Conservation (phyloP, 2,113 vertebrate genomes). For the Pelecanus crispus region DNA sequence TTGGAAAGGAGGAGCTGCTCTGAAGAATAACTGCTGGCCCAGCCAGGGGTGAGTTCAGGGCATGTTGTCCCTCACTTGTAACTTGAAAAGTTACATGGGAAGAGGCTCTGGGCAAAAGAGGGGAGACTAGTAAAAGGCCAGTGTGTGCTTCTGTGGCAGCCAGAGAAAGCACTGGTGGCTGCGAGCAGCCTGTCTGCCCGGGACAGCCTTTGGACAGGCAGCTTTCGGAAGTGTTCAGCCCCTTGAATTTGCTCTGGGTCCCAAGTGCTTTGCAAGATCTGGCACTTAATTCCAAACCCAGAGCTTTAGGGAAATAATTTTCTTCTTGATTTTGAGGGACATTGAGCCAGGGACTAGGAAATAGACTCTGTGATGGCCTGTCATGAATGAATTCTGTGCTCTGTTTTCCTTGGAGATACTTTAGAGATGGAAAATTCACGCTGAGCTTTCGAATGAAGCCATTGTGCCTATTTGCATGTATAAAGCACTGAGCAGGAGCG, state of each 20-base stretch:
- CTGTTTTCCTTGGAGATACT: neutral
- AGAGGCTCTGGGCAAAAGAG: neutral
- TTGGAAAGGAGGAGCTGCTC: neutral
- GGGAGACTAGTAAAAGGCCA: neutral
- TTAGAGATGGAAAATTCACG: neutral
- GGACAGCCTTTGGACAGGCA: neutral
- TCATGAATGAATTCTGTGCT: neutral
- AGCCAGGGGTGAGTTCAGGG: neutral
- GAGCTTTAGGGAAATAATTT: neutral
- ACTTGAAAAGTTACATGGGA: neutral
- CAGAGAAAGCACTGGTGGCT: neutral
- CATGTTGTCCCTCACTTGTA: neutral
- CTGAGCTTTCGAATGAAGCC: neutral
- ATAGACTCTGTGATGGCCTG: neutral
- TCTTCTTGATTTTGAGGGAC: neutral
- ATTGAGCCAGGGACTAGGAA: accelerated
- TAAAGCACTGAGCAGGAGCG: neutral
- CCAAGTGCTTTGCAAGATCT: neutral
- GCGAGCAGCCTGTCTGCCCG: accelerated
- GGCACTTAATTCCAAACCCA: neutral
- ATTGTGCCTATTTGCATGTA: neutral
- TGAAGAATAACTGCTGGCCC: neutral
- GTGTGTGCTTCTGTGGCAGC: neutral
- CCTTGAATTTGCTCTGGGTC: neutral
- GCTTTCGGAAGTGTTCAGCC: accelerated